These are phyloP conservation scores for Graptemys geographica DNA, from an alignment of 2,797 vertebrate genomes.

Conservation along the genomic window DNA sequence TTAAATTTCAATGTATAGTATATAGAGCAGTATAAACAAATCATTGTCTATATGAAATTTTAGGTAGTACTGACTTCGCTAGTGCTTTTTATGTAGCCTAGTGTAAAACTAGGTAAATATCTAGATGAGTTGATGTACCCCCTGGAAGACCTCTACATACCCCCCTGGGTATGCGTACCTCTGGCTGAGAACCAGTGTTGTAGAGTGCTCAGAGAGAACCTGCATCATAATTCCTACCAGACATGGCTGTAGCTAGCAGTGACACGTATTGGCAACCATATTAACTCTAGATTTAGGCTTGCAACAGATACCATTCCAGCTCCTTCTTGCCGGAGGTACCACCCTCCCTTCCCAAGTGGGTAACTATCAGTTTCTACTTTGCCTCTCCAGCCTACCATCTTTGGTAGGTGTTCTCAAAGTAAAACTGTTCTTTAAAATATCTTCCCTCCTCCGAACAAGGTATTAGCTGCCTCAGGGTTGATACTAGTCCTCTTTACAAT, in stretches of 20 bases:
- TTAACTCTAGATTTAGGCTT: background rate
- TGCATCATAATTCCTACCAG: background rate
- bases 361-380: background rate
- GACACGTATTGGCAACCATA: background rate
- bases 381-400: background rate
- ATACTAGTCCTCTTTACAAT: background rate
- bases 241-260: background rate
- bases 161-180: too few species aligned
- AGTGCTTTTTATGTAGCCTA: too few species aligned
- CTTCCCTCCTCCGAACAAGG: background rate
- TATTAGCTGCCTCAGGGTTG: background rate
- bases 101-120: too few species aligned
- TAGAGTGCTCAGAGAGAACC: background rate
- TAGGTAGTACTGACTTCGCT: too few species aligned
- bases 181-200: background rate
- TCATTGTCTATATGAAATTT: too few species aligned
- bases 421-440: background rate
- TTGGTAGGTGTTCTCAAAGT: background rate
- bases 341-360: background rate
- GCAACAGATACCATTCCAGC: background rate
- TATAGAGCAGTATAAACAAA: too few species aligned
- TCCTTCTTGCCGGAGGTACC: background rate
- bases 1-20: too few species aligned
- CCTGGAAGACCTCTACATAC: too few species aligned
- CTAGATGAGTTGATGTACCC: too few species aligned